Base-by-base conservation (phyloP, 1,140 invertebrate species). In the Ruditapes philippinarum region DNA sequence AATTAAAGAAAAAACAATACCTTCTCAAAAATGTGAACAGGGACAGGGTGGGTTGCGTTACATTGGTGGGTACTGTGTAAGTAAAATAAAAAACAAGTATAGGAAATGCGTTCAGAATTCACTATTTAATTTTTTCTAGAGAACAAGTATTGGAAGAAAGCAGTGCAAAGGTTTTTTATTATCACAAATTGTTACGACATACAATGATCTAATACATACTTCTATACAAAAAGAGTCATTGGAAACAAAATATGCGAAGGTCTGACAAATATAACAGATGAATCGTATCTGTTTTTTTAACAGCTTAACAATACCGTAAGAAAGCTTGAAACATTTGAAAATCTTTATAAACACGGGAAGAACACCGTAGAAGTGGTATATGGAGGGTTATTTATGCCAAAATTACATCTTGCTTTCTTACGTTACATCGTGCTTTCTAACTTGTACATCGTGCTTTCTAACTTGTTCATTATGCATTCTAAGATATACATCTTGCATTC, bases 1-100 rank as follows among this genome's bases (percentile, higher is more conserved):
- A 2, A 33, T 70, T 2, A 25, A 70, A 70, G 65, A 70, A n/a
- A 33, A 28, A 40, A 25, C 4, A 11, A 22, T 36, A 17, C 65
- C 65, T 2, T 11, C 65, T 70, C 11, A 70, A 33, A 70, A 70
- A 19, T 36, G 22, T 40, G 65, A 70, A 11, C 17, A 36, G 17
- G 28, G 65, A 11, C 5, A 40, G 14, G 65, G 65, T 40, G 33
- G 33, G 11, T 5, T 70, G 9, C 31, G 11, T 36, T 19, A 70
- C 25, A 70, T 70, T 19, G 65, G 22, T 14, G 65, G 65, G 2
- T 70, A 70, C n/a, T 70, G 65, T 70, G 65, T 70, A 11, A 40
- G 31, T n/a, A 70, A 70, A 28, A 3, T 70, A 40, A 70, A 70
- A 70, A n/a, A n/a, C n/a, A n/a, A n/a, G n/a, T n/a, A n/a, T n/a